Base-by-base conservation (phyloP, 2,888 invertebrate genomes). In the Napeogenes sylphis region DNA sequence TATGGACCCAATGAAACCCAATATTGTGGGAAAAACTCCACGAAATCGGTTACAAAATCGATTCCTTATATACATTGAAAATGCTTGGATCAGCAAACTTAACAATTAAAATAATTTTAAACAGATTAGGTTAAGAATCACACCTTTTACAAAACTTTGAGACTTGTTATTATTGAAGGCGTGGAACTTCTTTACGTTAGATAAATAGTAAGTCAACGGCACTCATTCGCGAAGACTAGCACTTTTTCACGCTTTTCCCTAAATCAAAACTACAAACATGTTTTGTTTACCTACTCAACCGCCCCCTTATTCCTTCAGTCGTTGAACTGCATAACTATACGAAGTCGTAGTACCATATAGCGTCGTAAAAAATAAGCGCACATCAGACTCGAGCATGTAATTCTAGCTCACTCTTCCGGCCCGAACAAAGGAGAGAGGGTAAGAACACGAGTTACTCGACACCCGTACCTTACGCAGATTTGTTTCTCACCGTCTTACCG, bases 401-500 rank as follows among this genome's bases (percentile, higher is more conserved):
- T 90, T 90, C 90, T 90, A 90, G 90, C 89, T 87, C 85, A 87
- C 89, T 89, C 90, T 90, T 90, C 90, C 90, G 90, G 85, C 84
- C 81, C 84, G 86, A 87, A 90, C 90, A 90, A 90, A 90, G 85
- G 85, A 87, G 88, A 85, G 90, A 89, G 90, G 89, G 90, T 88
- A 90, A 89, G 89, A 88, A 90, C 90, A 89, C 89, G 90, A 90
- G 90, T 90, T 89, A 90, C 89, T 88, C 90, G 89, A 90, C 90
- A 90, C 90, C 88, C 78, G 85, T 84, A 84, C 88, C 88, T 87
- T 84, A 89, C 89, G 87, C 90, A 89, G 90, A 90, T 90, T 90
- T 90, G 90, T 89, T 90, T 90, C 88, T 85, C 86, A 79, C 80
- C 82, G 75, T 80, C 81, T 77, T 76, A 71, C 68, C 71, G 47